Conservation (phyloP, 2,888 invertebrate species). For the Parasteatoda lunata region DNA sequence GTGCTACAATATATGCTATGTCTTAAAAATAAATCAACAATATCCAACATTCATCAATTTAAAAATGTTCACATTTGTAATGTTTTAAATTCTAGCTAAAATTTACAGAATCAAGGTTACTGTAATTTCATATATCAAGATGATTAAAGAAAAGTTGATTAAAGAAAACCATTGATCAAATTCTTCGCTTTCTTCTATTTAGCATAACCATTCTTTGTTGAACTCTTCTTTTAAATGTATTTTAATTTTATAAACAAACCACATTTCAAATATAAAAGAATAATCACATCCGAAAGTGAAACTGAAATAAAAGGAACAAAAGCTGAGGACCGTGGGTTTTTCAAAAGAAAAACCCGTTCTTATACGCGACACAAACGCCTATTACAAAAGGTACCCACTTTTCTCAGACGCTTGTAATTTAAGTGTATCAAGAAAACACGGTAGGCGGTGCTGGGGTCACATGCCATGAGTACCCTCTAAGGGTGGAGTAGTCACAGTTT, state of each 20-base stretch:
- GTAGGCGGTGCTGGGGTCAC: constrained; percentile 63
- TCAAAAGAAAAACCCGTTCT: constrained; percentile 53
- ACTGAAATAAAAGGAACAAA: constrained; percentile 3
- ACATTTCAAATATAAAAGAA: constrained; percentile 37
- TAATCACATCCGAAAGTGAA: constrained; percentile 19
- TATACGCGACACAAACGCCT: constrained; percentile 39
- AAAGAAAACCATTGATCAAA: too few relatives aligned
- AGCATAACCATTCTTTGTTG: too few relatives aligned
- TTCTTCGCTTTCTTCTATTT: too few relatives aligned
- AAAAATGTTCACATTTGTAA: too few relatives aligned
- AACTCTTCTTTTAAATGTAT: too few relatives aligned
- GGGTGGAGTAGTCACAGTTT: constrained; percentile 55
- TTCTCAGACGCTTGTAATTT: constrained; percentile 32
- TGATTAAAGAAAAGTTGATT: too few relatives aligned
- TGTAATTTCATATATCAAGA: too few relatives aligned
- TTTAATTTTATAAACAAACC: constrained; percentile 54
- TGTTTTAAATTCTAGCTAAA: too few relatives aligned
- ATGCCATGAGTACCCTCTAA: constrained; percentile 51
- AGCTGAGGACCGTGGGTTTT: constrained; percentile 17
- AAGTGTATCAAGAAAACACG: constrained; percentile 63
- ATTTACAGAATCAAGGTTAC: too few relatives aligned
- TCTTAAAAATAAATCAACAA: too few relatives aligned
- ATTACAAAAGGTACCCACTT: constrained; percentile 46
- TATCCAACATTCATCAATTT: too few relatives aligned
- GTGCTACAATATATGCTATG: too few relatives aligned